Conservation (phyloP, 2,797 vertebrate genomes). For the Darevskia mixta region DNA sequence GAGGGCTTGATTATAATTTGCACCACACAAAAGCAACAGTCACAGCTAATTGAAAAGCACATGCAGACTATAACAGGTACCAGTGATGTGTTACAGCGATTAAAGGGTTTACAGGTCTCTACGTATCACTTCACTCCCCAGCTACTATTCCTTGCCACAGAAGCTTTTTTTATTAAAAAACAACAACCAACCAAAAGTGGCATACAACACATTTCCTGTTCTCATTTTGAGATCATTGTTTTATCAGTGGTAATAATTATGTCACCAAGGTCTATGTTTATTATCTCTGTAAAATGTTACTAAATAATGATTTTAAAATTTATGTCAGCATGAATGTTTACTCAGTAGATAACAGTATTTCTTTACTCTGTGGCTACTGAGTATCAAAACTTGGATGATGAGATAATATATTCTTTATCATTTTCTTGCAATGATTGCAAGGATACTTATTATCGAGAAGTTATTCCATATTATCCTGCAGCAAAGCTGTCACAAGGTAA, state of each 20-base stretch:
- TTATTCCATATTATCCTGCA: constrained; percentile 8
- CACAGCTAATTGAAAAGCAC: constrained; percentile 46
- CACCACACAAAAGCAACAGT: constrained; percentile 47
- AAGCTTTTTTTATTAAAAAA: neutral
- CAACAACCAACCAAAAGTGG: constrained; percentile 5
- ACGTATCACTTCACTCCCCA: constrained; percentile 31
- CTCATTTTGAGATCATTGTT: constrained; percentile 30
- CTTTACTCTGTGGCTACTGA: constrained; percentile 42
- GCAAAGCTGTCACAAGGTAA: constrained; percentile 28
- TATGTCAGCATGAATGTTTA: neutral
- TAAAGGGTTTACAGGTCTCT: constrained; percentile 16
- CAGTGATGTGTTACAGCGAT: constrained; percentile 33
- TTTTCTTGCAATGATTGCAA: constrained; percentile 19
- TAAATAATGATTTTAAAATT: no score
- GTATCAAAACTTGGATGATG: constrained; percentile 26
- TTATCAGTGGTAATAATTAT: constrained; percentile 24
- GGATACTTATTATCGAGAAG: constrained; percentile 44
- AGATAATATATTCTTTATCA: neutral
- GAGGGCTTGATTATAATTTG: neutral
- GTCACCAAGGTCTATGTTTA: neutral
- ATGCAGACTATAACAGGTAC: constrained; percentile 31
- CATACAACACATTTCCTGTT: constrained; percentile 11
- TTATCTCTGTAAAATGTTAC: neutral
- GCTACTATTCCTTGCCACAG: constrained; percentile 24
- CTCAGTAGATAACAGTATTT: constrained; percentile 41